These are phyloP conservation scores for Pseudonaja textilis DNA, from an alignment of 2,113 vertebrate genomes.

Conservation along the genomic window DNA sequence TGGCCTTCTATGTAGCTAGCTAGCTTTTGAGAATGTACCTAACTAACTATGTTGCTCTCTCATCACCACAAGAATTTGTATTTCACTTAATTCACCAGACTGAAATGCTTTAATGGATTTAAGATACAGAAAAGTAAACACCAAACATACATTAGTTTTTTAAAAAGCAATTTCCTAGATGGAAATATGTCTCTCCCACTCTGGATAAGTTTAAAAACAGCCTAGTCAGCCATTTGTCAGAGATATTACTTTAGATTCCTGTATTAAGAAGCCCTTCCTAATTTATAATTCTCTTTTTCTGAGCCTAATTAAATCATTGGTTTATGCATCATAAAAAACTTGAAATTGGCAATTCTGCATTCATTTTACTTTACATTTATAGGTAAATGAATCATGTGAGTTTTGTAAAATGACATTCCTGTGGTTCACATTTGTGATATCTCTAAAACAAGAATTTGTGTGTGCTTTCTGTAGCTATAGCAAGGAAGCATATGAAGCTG, in stretches of 20 bases:
- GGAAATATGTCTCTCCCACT: not conserved
- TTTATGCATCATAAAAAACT: not conserved
- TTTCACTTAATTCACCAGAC: not conserved
- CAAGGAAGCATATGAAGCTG: not conserved
- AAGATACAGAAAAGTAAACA: not conserved
- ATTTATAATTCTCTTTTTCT: not conserved
- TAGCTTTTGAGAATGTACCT: not conserved
- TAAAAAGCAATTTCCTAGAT: not conserved
- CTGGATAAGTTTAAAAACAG: not conserved
- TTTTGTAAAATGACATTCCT: not conserved
- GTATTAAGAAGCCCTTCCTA: not conserved
- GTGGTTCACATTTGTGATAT: not conserved
- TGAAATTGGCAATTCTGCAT: not conserved
- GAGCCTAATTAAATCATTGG: not conserved
- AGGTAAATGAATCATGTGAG: not conserved
- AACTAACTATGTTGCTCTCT: not conserved
- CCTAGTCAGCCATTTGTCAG: not conserved
- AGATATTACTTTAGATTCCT: not conserved
- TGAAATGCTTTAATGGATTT: not conserved
- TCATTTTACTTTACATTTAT: not conserved
- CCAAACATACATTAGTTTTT: not conserved
- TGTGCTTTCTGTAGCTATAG: not conserved
- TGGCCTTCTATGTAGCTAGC: no score
- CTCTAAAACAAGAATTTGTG: not conserved
- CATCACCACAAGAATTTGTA: not conserved